Percentiles rank a stretch among this genome's conserved stretches.
Conservation (phyloP, 2,797 vertebrate genomes). For the Phaenicophaeus curvirostris region DNA sequence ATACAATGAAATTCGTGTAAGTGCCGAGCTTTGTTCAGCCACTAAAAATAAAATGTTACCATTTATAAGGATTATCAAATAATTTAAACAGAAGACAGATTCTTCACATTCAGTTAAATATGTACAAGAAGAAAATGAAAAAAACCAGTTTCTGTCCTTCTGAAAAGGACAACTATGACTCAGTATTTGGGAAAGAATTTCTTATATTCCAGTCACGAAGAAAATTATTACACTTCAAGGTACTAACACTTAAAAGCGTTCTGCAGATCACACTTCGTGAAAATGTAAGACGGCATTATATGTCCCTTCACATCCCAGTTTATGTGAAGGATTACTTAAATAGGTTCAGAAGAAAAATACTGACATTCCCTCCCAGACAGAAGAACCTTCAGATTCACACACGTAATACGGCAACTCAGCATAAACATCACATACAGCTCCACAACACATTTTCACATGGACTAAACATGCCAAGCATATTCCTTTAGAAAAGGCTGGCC, state of each 20-base stretch:
- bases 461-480: neutral
- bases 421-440: neutral
- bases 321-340: neutral
- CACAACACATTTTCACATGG: accelerated
- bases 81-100: neutral
- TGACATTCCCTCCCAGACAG: neutral
- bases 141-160: neutral
- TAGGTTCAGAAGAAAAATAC: neutral
- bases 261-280: neutral
- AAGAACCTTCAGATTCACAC: neutral
- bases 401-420: neutral
- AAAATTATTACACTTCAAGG: neutral
- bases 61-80: slow-evolving; percentile 25
- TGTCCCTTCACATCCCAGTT: neutral
- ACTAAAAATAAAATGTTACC: slow-evolving; percentile 43
- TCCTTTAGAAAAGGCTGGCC: neutral
- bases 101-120: neutral
- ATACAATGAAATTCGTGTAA: slow-evolving; percentile 25
- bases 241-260: neutral
- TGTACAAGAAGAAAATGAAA: neutral
- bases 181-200: neutral
- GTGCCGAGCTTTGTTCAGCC: neutral
- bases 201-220: neutral
- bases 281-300: neutral
- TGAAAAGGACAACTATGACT: neutral